These are phyloP conservation scores for Scaptodrosophila lebanonensis DNA, from an alignment of 1,140 invertebrate species.

Conservation along the genomic window DNA sequence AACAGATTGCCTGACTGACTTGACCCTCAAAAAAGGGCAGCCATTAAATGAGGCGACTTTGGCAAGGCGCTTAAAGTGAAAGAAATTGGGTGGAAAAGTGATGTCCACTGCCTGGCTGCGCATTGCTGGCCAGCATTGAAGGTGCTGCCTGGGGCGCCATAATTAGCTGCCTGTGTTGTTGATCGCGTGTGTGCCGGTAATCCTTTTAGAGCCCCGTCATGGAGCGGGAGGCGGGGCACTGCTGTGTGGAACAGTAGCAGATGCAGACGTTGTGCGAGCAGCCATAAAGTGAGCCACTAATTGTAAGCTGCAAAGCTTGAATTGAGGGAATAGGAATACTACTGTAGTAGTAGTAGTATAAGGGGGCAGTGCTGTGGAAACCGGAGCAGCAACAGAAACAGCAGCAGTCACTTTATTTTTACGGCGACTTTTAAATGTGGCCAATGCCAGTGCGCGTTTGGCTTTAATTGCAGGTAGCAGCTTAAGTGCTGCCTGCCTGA, in stretches of 20 bases:
- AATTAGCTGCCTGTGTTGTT: constrained; percentile 49
- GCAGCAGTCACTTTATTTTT: constrained; percentile 31
- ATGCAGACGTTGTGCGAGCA: constrained; percentile 46
- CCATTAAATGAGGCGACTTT: constrained; percentile 67
- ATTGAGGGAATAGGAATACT: too few relatives aligned
- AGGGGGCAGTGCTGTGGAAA: constrained; percentile 1
- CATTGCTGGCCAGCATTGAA: neutral
- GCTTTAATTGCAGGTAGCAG: constrained; percentile 52
- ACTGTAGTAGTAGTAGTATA: neutral
- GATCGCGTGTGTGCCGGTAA: constrained; percentile 65
- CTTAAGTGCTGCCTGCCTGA: constrained; percentile 11
- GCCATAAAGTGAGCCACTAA: constrained; percentile 51
- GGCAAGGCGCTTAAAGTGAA: constrained; percentile 20
- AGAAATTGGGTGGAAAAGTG: constrained; percentile 38
- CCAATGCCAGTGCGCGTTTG: constrained; percentile 57
- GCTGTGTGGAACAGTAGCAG: constrained; percentile 33
- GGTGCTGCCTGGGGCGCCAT: constrained; percentile 16
- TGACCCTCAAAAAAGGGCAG: constrained; percentile 62
- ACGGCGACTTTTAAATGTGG: constrained; percentile 32
- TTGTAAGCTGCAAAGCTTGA: constrained; percentile 10
- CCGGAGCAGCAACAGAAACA: too few relatives aligned
- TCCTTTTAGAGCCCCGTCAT: constrained; percentile 26
- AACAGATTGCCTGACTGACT: constrained; percentile 53
- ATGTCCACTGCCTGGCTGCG: neutral
- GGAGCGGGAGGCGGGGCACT: too few relatives aligned